Conservation (phyloP, 2,888 invertebrate genomes). For the Antitype chi region DNA sequence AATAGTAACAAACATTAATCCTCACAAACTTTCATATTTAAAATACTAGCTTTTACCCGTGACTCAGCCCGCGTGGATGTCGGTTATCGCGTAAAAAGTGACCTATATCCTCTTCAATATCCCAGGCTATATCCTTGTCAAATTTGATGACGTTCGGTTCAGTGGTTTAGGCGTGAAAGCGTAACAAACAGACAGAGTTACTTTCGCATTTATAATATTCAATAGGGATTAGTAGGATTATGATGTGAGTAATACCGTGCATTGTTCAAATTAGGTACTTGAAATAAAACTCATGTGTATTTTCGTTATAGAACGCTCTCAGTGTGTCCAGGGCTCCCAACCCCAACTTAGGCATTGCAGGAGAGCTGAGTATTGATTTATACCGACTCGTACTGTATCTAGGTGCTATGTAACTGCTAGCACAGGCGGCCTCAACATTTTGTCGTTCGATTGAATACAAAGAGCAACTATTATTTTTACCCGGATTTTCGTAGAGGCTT, state of each 20-base stretch:
- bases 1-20: too few relatives aligned
- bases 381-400: conserved; percentile 19
- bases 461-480: background rate
- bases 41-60: too few relatives aligned
- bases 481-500: background rate
- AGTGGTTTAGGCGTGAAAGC: too few relatives aligned
- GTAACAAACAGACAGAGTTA: background rate
- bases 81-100: too few relatives aligned
- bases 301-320: background rate
- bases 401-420: conserved; percentile 33
- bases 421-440: conserved; percentile 41
- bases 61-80: too few relatives aligned
- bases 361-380: conserved; percentile 52
- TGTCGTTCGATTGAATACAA: background rate
- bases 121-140: too few relatives aligned
- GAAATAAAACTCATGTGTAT: background rate
- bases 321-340: background rate
- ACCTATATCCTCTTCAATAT: too few relatives aligned
- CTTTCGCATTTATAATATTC: background rate
- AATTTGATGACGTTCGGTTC: too few relatives aligned
- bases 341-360: conserved; percentile 10
- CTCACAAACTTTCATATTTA: too few relatives aligned
- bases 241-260: background rate
- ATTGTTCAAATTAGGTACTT: background rate
- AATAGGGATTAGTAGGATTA: too few relatives aligned